Evolutionary conservation across 53 echinoderm and acorn worm genomes (phyloP).

Genomic region (Paelopatides confundens): DNA sequence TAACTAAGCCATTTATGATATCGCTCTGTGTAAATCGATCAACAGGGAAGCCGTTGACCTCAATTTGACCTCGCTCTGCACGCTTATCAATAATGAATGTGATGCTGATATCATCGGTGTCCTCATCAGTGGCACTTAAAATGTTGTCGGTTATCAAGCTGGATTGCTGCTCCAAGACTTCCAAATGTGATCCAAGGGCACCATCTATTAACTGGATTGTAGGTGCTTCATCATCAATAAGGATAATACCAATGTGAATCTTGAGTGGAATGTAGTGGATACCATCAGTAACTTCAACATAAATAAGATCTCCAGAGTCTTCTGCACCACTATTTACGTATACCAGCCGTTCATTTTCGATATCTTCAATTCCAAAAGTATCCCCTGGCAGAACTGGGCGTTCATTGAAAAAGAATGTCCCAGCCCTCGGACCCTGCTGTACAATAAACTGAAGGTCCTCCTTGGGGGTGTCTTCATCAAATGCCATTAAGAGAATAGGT

Average conservation of each 20-base stretch:
- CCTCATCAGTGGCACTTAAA: slow-evolving; percentile 97
- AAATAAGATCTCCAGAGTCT: slow-evolving; percentile 67
- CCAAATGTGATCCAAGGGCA: slow-evolving; percentile 89
- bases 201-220: slow-evolving; percentile 91
- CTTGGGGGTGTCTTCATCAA: slow-evolving; percentile 83
- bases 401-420: slow-evolving; percentile 59
- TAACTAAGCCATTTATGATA: slow-evolving; percentile 90
- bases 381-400: slow-evolving; percentile 78
- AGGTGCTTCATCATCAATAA: slow-evolving; percentile 98
- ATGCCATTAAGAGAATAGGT: slow-evolving; percentile 82
- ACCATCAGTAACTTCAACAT: slow-evolving; percentile 90
- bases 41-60: slow-evolving; percentile 75
- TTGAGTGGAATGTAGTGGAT: slow-evolving; percentile 87
- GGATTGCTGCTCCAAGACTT: slow-evolving; percentile 87
- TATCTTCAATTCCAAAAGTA: slow-evolving; percentile 78
- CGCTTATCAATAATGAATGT: slow-evolving; percentile 80
- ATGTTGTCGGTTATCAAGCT: slow-evolving; percentile 97
- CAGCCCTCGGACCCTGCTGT: slow-evolving; percentile 63
- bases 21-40: slow-evolving; percentile 91
- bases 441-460: slow-evolving; percentile 67
- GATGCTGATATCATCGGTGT: slow-evolving; percentile 92
- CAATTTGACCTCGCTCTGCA: slow-evolving; percentile 78
- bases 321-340: slow-evolving; percentile 91
- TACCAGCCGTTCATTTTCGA: slow-evolving; percentile 61
- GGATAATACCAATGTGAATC: slow-evolving; percentile 75